Evolutionary conservation across 2,797 vertebrate species (phyloP).

Genomic region (Heteromormyrus szaboi): DNA sequence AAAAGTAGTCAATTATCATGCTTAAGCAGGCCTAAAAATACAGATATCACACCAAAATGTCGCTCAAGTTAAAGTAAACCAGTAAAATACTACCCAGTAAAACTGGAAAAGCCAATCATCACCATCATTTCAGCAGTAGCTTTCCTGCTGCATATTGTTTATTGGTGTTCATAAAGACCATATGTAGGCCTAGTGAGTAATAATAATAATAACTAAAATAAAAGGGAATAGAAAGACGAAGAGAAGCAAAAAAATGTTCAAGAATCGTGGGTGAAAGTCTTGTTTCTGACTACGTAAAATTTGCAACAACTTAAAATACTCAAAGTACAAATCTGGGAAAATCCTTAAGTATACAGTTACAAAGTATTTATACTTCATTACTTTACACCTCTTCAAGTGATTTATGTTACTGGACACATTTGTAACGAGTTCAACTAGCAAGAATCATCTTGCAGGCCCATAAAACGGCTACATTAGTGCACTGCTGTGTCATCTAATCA

Average conservation of each 20-base stretch:
- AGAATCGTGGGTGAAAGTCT: not conserved
- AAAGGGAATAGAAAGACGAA: not conserved
- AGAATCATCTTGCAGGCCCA: not conserved
- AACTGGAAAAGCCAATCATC: not conserved
- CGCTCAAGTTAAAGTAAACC: not conserved
- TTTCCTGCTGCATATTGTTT: not conserved
- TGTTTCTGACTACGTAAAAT: not conserved
- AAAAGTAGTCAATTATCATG: not conserved
- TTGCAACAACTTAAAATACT: not conserved
- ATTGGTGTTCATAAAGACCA: not conserved
- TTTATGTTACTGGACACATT: not conserved
- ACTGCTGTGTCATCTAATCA: not conserved
- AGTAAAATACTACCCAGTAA: not conserved
- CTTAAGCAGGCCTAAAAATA: not conserved
- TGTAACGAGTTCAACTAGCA: not conserved
- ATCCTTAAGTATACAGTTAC: not conserved
- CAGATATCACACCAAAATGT: not conserved
- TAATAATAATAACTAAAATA: not conserved
- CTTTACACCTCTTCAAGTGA: not conserved
- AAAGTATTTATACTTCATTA: not conserved
- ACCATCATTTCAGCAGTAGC: not conserved
- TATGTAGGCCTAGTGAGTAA: not conserved
- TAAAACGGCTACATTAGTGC: not conserved
- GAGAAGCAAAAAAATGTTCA: not conserved
- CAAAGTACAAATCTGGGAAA: not conserved